These are phyloP conservation scores for Cygnus olor DNA, from an alignment of 2,797 vertebrate species.

Conservation along the genomic window DNA sequence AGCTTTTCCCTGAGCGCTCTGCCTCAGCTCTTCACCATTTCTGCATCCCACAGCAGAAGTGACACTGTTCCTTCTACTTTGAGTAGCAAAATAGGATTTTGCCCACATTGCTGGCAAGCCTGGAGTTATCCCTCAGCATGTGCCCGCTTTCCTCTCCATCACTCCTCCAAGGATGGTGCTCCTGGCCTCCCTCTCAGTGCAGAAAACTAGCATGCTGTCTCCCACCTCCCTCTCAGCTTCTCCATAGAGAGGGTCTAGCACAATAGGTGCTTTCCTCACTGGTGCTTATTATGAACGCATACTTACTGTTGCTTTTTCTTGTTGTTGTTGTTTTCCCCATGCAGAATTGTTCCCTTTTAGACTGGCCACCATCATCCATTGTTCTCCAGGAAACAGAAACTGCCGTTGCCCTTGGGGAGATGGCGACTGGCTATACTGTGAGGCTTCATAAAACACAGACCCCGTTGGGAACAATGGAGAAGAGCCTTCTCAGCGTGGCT, in stretches of 20 bases:
- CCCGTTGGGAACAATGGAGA: constrained; percentile 49
- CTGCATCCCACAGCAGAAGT: neutral
- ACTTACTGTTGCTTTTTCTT: neutral
- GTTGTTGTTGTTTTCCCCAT: neutral
- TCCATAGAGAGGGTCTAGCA: neutral
- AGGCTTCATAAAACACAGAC: constrained; percentile 53
- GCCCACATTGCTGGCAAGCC: neutral
- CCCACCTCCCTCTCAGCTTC: neutral
- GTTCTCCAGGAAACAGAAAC: constrained; percentile 64
- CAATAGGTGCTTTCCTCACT: constrained; percentile 32
- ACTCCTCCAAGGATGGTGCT: neutral
- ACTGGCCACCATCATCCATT: constrained; percentile 65
- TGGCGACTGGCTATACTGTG: constrained; percentile 50
- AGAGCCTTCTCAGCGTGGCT: neutral
- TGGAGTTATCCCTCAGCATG: neutral
- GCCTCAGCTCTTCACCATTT: neutral
- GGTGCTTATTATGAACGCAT: constrained; percentile 6
- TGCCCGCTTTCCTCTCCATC: neutral
- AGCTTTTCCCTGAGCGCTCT: neutral
- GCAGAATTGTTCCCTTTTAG: constrained; percentile 43
- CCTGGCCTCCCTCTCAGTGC: neutral
- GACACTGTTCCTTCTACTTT: neutral
- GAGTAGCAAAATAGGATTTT: neutral
- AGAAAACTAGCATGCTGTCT: neutral
- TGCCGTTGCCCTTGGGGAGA: neutral